phyloP scores from a whole-genome alignment of 2,888 invertebrate genomes.

The Synergus itoensis region DNA sequence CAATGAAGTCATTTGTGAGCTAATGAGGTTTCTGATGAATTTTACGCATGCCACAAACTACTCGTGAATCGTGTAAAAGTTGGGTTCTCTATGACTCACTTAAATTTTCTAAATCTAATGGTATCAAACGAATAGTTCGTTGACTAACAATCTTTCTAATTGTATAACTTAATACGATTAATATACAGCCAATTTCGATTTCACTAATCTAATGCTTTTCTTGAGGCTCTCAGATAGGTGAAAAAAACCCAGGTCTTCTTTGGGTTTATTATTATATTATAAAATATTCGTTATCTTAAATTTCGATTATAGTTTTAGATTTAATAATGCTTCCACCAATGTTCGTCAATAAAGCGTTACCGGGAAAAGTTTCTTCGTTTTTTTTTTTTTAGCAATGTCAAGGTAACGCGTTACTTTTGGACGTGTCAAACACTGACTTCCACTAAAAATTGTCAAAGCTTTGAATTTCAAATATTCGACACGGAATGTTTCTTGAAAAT shows the following conservation, averaged over 20 bases:
- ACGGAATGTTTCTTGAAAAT: too few relatives aligned
- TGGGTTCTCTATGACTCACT: not conserved
- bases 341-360: too few relatives aligned
- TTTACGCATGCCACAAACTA: constrained; percentile 34
- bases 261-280: not conserved
- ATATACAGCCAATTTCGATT: constrained; percentile 18
- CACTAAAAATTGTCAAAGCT: too few relatives aligned
- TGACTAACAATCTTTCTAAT: constrained; percentile 17
- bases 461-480: too few relatives aligned
- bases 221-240: not conserved
- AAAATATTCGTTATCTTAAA: not conserved
- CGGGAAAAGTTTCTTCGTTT: too few relatives aligned
- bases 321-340: too few relatives aligned
- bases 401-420: too few relatives aligned
- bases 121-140: constrained; percentile 14
- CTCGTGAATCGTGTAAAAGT: constrained; percentile 24
- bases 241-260: not conserved
- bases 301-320: too few relatives aligned
- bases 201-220: not conserved
- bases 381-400: too few relatives aligned
- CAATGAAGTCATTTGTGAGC: constrained; percentile 6
- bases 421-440: too few relatives aligned
- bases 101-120: not conserved
- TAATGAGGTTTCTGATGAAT: constrained; percentile 29
- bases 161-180: constrained; percentile 20